Conservation (phyloP, 2,888 invertebrate genomes). For the Fabriciana adippe region DNA sequence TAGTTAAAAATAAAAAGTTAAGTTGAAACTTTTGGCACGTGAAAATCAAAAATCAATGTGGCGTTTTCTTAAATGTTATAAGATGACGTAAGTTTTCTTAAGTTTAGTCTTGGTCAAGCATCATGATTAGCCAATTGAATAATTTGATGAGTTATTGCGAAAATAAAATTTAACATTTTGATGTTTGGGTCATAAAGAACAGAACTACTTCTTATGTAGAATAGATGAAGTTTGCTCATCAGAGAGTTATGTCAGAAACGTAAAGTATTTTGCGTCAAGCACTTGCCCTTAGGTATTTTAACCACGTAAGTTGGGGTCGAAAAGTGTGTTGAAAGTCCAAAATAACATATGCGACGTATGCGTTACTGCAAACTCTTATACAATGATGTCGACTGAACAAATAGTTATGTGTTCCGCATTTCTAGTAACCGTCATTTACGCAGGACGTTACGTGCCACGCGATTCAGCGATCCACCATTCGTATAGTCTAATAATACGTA, state of each 20-base stretch:
- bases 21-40: too few species aligned
- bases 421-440: constrained; percentile 78
- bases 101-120: constrained; percentile 19
- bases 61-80: constrained; percentile 39
- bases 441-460: constrained; percentile 66
- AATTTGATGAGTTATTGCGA: constrained; percentile 49
- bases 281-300: constrained; percentile 64
- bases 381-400: constrained; percentile 80
- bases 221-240: constrained; percentile 4
- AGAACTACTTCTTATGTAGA: constrained; percentile 10
- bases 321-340: constrained; percentile 78
- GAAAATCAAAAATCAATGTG: too few species aligned
- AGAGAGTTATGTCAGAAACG: not conserved
- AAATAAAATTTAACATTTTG: constrained; percentile 42
- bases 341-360: constrained; percentile 76
- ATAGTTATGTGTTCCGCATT: constrained; percentile 81
- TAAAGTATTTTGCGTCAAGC: too few species aligned
- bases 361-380: constrained; percentile 79
- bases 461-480: constrained; percentile 44
- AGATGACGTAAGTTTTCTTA: constrained; percentile 51
- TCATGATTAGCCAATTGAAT: constrained; percentile 47
- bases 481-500: constrained; percentile 37
- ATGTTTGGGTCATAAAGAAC: constrained; percentile 38
- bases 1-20: too few species aligned
- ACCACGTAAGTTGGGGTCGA: constrained; percentile 76